Conservation (phyloP, 2,797 vertebrate genomes). For the Chaenodraco wilsoni region DNA sequence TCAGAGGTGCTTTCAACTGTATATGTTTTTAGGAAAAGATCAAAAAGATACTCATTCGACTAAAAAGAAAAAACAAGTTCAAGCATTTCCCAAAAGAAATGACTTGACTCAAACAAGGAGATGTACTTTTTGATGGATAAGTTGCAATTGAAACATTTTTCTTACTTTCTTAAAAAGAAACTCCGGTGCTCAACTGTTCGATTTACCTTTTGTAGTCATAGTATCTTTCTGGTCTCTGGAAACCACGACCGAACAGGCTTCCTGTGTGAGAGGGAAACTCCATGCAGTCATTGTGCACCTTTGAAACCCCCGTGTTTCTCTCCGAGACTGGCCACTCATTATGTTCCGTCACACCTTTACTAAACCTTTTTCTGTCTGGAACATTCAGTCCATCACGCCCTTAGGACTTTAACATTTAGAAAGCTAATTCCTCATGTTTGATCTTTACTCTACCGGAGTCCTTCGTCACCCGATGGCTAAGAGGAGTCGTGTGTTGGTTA, state of each 20-base stretch:
- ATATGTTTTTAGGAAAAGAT: neutral
- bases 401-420: neutral
- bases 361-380: neutral
- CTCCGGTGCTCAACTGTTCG: neutral
- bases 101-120: neutral
- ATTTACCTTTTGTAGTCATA: neutral
- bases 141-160: neutral
- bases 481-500: neutral
- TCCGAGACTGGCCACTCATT: constrained; percentile 8
- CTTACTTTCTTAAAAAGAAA: neutral
- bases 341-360: constrained; percentile 26
- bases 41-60: neutral
- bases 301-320: neutral
- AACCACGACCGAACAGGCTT: constrained; percentile 32
- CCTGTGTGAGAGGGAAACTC: constrained; percentile 59
- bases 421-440: neutral
- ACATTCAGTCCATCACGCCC: neutral
- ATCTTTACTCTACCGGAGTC: neutral
- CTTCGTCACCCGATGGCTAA: neutral
- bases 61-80: neutral
- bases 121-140: neutral
- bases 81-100: neutral
- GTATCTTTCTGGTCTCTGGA: constrained; percentile 28
- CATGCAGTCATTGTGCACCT: constrained; percentile 27
- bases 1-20: neutral